These are phyloP conservation scores for Spinus pinus DNA, from an alignment of 2,797 vertebrate species.

Conservation along the genomic window DNA sequence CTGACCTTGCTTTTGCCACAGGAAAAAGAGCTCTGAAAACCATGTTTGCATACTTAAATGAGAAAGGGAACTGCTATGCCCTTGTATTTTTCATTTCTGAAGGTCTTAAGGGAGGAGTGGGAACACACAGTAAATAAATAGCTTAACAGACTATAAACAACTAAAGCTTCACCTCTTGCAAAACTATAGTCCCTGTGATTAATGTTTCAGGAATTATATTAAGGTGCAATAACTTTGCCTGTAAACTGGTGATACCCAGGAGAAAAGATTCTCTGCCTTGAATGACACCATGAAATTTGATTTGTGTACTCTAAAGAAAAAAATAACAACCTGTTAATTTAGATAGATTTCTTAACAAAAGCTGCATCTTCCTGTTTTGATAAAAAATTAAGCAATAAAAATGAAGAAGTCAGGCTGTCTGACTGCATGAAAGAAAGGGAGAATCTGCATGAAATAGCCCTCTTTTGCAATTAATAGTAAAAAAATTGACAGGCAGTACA, in stretches of 20 bases:
- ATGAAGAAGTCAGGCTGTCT: not conserved
- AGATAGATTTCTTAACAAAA: not conserved
- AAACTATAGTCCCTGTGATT: not conserved
- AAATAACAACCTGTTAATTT: not conserved
- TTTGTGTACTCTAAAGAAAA: not conserved
- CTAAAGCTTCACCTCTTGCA: not conserved
- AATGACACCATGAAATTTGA: not conserved
- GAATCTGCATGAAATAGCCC: not conserved
- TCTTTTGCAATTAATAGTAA: not conserved
- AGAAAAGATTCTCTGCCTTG: not conserved
- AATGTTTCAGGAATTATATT: slow-evolving; percentile 4
- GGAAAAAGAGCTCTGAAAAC: not conserved
- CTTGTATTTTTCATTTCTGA: not conserved
- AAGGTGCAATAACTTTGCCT: not conserved
- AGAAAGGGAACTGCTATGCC: not conserved
- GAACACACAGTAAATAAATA: not conserved
- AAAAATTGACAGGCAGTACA: not conserved
- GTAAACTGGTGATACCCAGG: not conserved
- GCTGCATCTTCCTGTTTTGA: not conserved
- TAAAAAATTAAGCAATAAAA: not conserved
- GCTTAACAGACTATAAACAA: not conserved
- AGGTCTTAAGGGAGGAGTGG: not conserved
- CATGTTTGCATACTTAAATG: not conserved
- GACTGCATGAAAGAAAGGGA: not conserved
- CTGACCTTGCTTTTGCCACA: not conserved